phyloP scores from a whole-genome alignment of 2,797 vertebrate species.

The Mionectes olivaceus region DNA sequence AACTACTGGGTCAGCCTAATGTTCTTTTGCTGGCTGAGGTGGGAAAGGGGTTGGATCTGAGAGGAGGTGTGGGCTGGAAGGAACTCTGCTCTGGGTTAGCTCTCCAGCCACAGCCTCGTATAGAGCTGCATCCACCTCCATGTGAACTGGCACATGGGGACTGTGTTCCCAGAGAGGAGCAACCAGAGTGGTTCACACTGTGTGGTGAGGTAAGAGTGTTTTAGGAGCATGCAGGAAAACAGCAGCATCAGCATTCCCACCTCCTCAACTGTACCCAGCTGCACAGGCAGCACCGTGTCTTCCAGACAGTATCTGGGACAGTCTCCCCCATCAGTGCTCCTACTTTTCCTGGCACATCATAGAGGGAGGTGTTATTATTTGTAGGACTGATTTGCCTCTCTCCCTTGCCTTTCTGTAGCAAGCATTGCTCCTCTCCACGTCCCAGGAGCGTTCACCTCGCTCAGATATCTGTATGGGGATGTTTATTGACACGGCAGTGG shows the following conservation, averaged over 20 bases:
- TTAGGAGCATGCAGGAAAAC: neutral
- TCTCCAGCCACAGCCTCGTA: neutral
- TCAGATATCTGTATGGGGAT: neutral
- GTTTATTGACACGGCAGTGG: slow-evolving; percentile 40
- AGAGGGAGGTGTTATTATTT: neutral
- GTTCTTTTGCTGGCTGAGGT: neutral
- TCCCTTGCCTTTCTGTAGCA: neutral
- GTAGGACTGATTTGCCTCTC: neutral
- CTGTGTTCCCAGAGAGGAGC: neutral
- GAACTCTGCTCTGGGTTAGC: neutral
- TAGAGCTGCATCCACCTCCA: neutral
- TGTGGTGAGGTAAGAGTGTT: neutral
- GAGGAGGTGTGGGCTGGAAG: neutral
- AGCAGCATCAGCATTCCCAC: neutral
- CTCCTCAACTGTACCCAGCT: neutral
- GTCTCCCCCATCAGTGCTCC: neutral
- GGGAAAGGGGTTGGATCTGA: neutral
- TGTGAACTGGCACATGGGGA: neutral
- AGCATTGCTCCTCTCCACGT: neutral
- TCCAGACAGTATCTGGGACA: neutral
- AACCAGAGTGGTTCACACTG: neutral
- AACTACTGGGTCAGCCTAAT: neutral
- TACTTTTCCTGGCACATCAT: neutral
- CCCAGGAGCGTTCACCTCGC: neutral
- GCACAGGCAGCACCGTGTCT: neutral